Conservation (phyloP, 2,888 invertebrate genomes). For the Cheilosia impressa region DNA sequence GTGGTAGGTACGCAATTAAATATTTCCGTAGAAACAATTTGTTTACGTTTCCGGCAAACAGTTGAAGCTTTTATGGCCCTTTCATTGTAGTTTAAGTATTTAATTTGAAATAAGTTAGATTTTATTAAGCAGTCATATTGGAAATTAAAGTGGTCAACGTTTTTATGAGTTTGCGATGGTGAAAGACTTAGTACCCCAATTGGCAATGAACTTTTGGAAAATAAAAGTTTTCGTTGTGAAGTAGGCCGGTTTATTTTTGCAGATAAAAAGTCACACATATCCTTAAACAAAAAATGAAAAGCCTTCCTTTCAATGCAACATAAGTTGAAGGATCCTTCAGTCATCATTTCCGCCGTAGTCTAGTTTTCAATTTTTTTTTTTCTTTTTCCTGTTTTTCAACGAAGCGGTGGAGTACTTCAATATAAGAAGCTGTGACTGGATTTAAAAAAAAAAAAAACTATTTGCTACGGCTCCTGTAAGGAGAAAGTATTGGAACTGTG, state of each 20-base stretch:
- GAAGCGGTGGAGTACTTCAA: constrained; percentile 55
- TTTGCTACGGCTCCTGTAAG: not conserved
- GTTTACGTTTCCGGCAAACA: constrained; percentile 34
- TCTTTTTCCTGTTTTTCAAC: constrained; percentile 20
- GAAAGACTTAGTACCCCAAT: constrained; percentile 16
- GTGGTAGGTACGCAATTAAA: constrained; percentile 15
- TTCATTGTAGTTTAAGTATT: constrained; percentile 34
- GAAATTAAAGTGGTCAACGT: not conserved
- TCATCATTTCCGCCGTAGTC: constrained; percentile 64
- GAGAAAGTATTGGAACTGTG: not conserved
- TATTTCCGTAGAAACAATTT: not conserved
- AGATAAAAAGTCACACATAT: constrained; percentile 14
- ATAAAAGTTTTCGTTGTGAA: not conserved
- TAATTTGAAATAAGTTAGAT: constrained; percentile 35
- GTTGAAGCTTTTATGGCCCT: constrained; percentile 52
- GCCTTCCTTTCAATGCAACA: constrained; percentile 55
- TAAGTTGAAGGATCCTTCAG: constrained; percentile 65
- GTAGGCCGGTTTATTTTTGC: not conserved
- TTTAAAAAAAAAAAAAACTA: constrained; percentile 8
- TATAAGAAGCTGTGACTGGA: constrained; percentile 67
- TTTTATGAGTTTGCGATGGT: constrained; percentile 19
- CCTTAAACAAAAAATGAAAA: constrained; percentile 35
- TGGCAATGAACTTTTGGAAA: not conserved
- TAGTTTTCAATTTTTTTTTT: constrained; percentile 54
- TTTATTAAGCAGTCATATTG: not conserved